Evolutionary conservation across 1,140 invertebrate species (phyloP).

Genomic region (Aphidius ervi): DNA sequence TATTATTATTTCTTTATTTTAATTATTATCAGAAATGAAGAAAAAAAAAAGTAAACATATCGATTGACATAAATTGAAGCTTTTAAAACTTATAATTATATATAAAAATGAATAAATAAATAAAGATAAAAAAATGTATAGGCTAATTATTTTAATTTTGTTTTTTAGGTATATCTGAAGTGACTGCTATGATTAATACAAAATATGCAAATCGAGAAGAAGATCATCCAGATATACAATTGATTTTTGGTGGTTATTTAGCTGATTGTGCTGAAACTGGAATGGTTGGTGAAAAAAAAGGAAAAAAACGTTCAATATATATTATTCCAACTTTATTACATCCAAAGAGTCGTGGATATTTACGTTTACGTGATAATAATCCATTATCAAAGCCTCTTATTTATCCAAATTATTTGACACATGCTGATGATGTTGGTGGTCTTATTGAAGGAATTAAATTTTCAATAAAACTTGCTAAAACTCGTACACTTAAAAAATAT

Average conservation of each 20-base stretch:
- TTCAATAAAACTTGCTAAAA: constrained; percentile 62
- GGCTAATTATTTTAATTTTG: not conserved
- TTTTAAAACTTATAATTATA: too few relatives aligned
- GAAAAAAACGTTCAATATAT: constrained; percentile 53
- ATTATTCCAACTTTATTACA: constrained; percentile 69
- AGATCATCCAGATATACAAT: constrained; percentile 80
- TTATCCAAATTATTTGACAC: constrained; percentile 76
- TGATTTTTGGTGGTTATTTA: constrained; percentile 79
- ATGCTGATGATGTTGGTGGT: constrained; percentile 69
- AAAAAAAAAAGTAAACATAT: too few relatives aligned
- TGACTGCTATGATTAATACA: constrained; percentile 77
- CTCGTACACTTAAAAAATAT: constrained; percentile 62
- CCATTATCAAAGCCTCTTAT: constrained; percentile 77
- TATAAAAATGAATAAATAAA: not conserved
- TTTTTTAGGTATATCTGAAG: constrained; percentile 68
- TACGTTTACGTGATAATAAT: constrained; percentile 70
- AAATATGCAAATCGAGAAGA: constrained; percentile 70
- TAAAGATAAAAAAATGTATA: not conserved
- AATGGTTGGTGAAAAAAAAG: constrained; percentile 70
- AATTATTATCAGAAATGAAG: not conserved
- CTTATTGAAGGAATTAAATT: constrained; percentile 75
- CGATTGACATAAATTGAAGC: too few relatives aligned
- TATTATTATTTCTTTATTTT: constrained; percentile 2
- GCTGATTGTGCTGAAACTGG: constrained; percentile 78
- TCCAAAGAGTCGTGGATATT: constrained; percentile 76